Conservation (phyloP, 2,113 vertebrate species). For the Microcebus lehilahytsara region DNA sequence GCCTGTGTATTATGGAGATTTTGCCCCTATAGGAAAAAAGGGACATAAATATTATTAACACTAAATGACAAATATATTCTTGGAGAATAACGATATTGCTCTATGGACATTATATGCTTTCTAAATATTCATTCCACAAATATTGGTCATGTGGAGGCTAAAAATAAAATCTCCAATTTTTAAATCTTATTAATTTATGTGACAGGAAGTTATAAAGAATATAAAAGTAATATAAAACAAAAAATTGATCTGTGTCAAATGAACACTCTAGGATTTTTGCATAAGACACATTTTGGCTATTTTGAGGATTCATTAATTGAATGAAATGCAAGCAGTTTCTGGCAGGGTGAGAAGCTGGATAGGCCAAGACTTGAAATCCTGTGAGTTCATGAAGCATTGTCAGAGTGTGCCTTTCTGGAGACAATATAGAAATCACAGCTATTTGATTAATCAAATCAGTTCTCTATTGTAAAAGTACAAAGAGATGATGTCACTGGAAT, state of each 20-base stretch:
- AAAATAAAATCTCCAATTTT: not conserved
- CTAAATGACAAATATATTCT: not conserved
- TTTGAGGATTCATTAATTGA: constrained; percentile 24
- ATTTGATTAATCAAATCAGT: constrained; percentile 84
- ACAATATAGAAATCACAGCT: constrained; percentile 80
- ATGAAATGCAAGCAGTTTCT: constrained; percentile 44
- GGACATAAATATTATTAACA: not conserved
- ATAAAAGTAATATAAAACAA: not conserved
- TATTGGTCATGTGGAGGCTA: not conserved
- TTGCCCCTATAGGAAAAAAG: not conserved
- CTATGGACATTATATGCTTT: not conserved
- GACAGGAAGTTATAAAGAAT: constrained; percentile 3
- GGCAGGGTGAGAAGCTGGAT: constrained; percentile 57
- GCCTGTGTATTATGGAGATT: not conserved
- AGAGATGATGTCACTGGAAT: constrained; percentile 79
- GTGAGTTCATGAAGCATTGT: constrained; percentile 70
- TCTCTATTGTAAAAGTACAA: constrained; percentile 80
- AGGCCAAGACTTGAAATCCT: constrained; percentile 45
- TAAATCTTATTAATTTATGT: not conserved
- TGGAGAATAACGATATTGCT: not conserved
- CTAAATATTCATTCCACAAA: not conserved
- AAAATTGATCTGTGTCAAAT: constrained; percentile 7
- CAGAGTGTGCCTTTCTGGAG: constrained; percentile 68
- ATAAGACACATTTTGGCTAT: not conserved
- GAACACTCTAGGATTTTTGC: not conserved